Evolutionary conservation across 1,140 invertebrate species (phyloP).

Genomic region (Aphelinus atriplicis): DNA sequence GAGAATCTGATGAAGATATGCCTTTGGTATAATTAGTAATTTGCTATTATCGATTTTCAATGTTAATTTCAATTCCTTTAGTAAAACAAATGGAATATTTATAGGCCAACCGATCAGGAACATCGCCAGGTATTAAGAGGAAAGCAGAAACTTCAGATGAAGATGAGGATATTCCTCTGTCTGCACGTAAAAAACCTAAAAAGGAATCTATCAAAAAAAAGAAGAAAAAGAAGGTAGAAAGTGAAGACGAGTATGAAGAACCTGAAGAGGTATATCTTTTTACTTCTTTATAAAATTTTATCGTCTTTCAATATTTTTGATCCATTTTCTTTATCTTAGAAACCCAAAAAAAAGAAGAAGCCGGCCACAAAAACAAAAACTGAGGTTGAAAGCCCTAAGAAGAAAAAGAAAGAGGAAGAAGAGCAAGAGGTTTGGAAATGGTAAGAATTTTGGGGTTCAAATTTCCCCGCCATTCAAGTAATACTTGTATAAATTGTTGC

Average conservation of each 20-base stretch:
- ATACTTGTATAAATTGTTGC: too few species aligned
- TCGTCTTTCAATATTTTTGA: not conserved
- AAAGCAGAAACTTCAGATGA: constrained; percentile 63
- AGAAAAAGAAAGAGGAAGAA: constrained; percentile 82
- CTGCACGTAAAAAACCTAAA: constrained; percentile 76
- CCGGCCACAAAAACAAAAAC: constrained; percentile 46
- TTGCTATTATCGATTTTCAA: too few species aligned
- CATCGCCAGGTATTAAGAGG: constrained; percentile 56
- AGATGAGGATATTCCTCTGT: constrained; percentile 75
- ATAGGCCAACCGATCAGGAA: constrained; percentile 52
- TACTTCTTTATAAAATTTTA: constrained; percentile 1
- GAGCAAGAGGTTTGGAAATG: constrained; percentile 93
- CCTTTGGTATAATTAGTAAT: constrained; percentile 71
- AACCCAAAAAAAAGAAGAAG: constrained; percentile 58
- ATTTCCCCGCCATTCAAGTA: too few species aligned
- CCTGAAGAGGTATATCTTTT: constrained; percentile 51
- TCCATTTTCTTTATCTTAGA: constrained; percentile 37
- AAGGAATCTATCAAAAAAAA: constrained; percentile 74
- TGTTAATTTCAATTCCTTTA: too few species aligned
- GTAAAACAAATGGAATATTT: not conserved
- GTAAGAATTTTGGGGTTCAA: constrained; percentile 62
- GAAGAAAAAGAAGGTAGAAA: constrained; percentile 69
- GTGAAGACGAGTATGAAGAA: constrained; percentile 73
- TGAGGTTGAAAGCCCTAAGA: constrained; percentile 60
- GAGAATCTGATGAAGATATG: constrained; percentile 79